These are phyloP conservation scores for Planiliza haematocheilus DNA, from an alignment of 2,113 vertebrate species.

Conservation along the genomic window DNA sequence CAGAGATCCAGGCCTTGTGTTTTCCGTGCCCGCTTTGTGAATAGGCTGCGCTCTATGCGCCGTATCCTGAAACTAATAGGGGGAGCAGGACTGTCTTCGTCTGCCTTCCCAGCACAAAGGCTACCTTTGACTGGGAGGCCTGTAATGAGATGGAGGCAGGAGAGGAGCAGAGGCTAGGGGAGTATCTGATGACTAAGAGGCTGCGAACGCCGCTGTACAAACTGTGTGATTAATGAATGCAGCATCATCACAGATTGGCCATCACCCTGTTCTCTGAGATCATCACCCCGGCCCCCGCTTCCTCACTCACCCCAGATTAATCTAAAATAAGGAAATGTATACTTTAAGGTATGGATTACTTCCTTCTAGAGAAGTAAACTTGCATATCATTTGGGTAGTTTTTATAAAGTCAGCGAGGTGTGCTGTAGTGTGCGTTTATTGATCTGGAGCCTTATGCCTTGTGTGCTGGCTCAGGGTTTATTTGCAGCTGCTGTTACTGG, in stretches of 20 bases:
- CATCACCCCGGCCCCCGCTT: conserved; percentile 43
- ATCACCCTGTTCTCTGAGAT: conserved; percentile 54
- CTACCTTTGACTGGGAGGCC: conserved; percentile 73
- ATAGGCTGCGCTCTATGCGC: conserved; percentile 57
- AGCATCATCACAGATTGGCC: conserved; percentile 71
- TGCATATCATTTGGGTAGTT: conserved; percentile 37
- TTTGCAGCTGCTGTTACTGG: conserved; percentile 82
- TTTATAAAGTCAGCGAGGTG: conserved; percentile 48
- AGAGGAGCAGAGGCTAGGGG: conserved; percentile 65
- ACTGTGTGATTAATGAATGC: conserved; percentile 78
- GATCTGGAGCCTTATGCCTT: conserved; percentile 65
- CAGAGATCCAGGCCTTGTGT: conserved; percentile 66
- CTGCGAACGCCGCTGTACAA: conserved; percentile 68
- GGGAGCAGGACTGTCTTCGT: conserved; percentile 56
- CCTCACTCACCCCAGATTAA: conserved; percentile 15
- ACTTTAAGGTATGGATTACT: conserved; percentile 29
- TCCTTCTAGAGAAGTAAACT: conserved; percentile 32
- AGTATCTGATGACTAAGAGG: conserved; percentile 82
- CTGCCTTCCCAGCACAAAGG: conserved; percentile 64
- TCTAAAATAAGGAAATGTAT: conserved; percentile 35
- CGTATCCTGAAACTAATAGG: conserved; percentile 69
- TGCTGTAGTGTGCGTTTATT: conserved; percentile 60
- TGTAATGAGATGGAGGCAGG: conserved; percentile 61
- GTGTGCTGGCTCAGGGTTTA: conserved; percentile 77
- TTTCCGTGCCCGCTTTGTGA: conserved; percentile 60